Evolutionary conservation across 2,113 vertebrate species (phyloP).

Genomic region (Corythaeola cristata): DNA sequence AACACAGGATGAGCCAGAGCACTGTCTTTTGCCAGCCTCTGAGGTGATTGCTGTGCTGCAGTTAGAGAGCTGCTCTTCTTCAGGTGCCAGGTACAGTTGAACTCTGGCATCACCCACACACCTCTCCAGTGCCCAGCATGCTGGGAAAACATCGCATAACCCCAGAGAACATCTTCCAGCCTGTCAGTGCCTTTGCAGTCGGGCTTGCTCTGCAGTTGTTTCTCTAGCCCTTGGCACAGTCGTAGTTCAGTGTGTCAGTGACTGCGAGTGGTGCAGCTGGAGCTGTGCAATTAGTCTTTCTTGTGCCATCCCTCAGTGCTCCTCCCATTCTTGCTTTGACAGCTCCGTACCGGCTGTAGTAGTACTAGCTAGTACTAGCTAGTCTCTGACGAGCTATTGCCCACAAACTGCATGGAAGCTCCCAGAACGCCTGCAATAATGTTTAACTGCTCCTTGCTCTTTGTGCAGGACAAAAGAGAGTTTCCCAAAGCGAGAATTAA

Average conservation of each 20-base stretch:
- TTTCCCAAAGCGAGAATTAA: not conserved
- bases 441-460: not conserved
- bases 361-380: constrained; percentile 41
- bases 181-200: not conserved
- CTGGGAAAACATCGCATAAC: not conserved
- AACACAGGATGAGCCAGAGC: not conserved
- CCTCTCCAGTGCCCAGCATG: not conserved
- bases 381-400: constrained; percentile 4
- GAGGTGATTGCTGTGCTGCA: not conserved
- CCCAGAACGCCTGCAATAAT: not conserved
- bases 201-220: not conserved
- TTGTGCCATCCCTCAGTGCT: constrained; percentile 3
- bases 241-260: constrained; percentile 58
- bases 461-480: not conserved
- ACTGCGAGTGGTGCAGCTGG: not conserved
- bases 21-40: not conserved
- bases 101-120: not conserved
- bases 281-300: constrained; percentile 34
- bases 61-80: not conserved
- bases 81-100: not conserved
- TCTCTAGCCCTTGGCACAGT: not conserved
- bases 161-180: not conserved
- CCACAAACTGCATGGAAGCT: not conserved
- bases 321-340: constrained; percentile 47
- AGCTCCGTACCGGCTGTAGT: constrained; percentile 18